phyloP scores from a whole-genome alignment of 2,797 vertebrate genomes.

The Xiphophorus birchmanni region DNA sequence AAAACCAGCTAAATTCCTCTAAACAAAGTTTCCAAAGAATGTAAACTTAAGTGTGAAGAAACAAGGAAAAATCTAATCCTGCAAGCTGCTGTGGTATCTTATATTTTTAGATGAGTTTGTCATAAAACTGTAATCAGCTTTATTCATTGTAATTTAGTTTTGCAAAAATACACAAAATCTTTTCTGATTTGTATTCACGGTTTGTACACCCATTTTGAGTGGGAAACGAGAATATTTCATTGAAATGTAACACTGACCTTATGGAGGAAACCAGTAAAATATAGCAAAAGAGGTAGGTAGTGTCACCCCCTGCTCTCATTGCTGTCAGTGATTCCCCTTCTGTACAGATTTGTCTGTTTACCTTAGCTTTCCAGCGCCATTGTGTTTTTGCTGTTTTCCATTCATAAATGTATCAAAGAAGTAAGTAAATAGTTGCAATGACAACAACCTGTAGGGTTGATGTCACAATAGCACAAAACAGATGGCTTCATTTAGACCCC shows the following conservation, averaged over 20 bases:
- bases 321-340: neutral
- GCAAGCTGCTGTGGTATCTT: too few species aligned
- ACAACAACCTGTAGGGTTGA: conserved; percentile 12
- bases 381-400: neutral
- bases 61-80: neutral
- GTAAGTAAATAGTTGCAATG: conserved; percentile 15
- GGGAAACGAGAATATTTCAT: neutral
- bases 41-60: neutral
- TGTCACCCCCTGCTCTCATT: neutral
- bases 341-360: neutral
- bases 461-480: conserved; percentile 53
- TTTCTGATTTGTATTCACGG: neutral
- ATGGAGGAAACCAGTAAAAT: neutral
- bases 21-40: neutral
- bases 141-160: neutral
- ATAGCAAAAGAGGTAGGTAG: neutral
- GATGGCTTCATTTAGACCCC: conserved; percentile 41
- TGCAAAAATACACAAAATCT: neutral
- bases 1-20: neutral
- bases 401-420: conserved; percentile 1
- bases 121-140: neutral
- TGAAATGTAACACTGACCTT: neutral
- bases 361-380: neutral
- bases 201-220: neutral
- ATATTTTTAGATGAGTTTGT: too few species aligned